phyloP scores from a whole-genome alignment of 2,797 vertebrate species.

The Argya squamiceps region DNA sequence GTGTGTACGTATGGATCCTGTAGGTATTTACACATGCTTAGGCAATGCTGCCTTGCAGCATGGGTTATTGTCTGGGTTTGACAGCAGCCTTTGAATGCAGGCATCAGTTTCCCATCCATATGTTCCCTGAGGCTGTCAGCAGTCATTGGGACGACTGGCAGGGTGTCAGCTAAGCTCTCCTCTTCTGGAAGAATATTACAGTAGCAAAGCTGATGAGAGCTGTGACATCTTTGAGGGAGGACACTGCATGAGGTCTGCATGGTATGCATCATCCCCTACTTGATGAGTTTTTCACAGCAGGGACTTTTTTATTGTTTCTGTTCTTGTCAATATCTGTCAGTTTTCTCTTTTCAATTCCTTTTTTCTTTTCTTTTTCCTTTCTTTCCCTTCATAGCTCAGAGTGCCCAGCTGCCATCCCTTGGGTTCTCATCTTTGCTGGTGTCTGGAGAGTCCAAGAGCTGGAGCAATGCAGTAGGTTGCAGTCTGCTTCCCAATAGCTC shows the following conservation, averaged over 20 bases:
- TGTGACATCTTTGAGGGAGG: slow-evolving; percentile 21
- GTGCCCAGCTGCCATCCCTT: neutral
- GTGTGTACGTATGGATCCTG: neutral
- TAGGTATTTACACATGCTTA: slow-evolving; percentile 30
- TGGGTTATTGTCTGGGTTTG: neutral
- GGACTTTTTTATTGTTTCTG: neutral
- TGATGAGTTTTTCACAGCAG: slow-evolving; percentile 7
- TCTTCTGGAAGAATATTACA: slow-evolving; percentile 6
- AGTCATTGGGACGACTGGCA: neutral
- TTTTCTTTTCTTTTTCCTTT: neutral
- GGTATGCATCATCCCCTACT: neutral
- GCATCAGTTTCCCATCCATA: neutral
- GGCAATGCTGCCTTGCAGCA: neutral
- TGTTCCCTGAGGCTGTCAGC: slow-evolving; percentile 27
- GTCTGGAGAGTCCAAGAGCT: neutral
- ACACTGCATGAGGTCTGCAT: slow-evolving; percentile 1
- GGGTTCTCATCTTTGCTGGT: neutral
- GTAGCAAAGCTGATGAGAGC: neutral
- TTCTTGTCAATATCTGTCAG: slow-evolving; percentile 12
- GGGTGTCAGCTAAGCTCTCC: slow-evolving; percentile 32
- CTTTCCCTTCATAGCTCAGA: neutral
- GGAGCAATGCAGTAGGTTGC: neutral
- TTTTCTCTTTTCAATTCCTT: neutral
- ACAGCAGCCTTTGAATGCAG: slow-evolving; percentile 2
- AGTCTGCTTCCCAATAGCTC: neutral